Percentiles rank a stretch among this genome's conserved stretches.
Evolutionary conservation across 2,797 vertebrate species (phyloP).

Genomic region (Sciurus carolinensis): DNA sequence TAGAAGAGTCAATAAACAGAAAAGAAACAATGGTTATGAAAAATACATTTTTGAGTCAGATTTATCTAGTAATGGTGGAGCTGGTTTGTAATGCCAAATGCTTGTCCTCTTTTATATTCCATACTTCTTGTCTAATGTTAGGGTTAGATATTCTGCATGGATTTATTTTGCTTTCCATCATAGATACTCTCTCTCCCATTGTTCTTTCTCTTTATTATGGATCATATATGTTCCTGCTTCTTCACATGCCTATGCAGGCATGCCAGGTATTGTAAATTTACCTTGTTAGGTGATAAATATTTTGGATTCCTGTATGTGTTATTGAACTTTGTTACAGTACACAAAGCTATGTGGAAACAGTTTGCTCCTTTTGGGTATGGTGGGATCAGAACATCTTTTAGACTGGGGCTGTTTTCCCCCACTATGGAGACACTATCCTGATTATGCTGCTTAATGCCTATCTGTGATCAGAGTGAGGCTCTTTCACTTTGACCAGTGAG

Average conservation of each 20-base stretch:
- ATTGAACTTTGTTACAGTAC: not conserved
- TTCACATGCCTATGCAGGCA: not conserved
- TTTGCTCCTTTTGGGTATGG: not conserved
- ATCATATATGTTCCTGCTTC: not conserved
- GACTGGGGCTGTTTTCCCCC: not conserved
- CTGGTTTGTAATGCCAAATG: not conserved
- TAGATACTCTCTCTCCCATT: not conserved
- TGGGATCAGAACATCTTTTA: not conserved
- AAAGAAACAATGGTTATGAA: not conserved
- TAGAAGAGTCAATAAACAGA: not conserved
- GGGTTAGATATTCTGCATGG: not conserved
- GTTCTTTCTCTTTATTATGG: not conserved
- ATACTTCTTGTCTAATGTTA: not conserved
- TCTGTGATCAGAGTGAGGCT: not conserved
- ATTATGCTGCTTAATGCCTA: not conserved
- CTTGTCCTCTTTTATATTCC: not conserved
- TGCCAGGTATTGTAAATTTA: not conserved
- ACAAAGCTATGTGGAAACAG: not conserved
- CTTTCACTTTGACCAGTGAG: not conserved
- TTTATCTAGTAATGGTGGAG: not conserved
- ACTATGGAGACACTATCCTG: not conserved
- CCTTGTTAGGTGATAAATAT: not conserved
- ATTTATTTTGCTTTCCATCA: not conserved
- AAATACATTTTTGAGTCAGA: not conserved
- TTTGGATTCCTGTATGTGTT: conserved; percentile 28